These are phyloP conservation scores for Danio aesculapii DNA, from an alignment of 2,797 vertebrate species.

Conservation along the genomic window DNA sequence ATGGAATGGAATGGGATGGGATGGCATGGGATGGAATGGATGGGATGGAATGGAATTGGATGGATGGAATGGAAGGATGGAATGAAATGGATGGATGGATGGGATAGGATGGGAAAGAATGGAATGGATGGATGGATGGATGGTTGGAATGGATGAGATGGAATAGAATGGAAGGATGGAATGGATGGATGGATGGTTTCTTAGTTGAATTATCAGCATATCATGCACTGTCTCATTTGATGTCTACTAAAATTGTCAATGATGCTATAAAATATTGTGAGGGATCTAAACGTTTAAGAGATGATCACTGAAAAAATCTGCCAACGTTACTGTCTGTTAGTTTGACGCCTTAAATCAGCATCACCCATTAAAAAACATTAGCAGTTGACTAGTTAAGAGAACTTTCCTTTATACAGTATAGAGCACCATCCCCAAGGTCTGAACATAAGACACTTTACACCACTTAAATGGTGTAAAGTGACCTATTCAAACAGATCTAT, in stretches of 20 bases:
- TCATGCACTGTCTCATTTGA: not conserved
- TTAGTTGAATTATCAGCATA: not conserved
- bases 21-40: no score
- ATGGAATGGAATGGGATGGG: no score
- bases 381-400: not conserved
- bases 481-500: not conserved
- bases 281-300: not conserved
- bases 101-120: no score
- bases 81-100: no score
- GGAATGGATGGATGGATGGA: no score
- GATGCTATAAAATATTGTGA: not conserved
- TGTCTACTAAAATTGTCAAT: not conserved
- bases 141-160: no score
- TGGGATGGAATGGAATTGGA: no score
- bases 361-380: not conserved
- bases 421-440: not conserved
- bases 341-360: not conserved
- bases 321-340: no score
- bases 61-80: no score
- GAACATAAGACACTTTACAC: not conserved
- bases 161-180: no score
- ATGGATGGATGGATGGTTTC: no score
- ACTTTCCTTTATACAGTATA: not conserved
- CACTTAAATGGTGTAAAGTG: not conserved
- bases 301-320: not conserved